phyloP scores from a whole-genome alignment of 2,888 invertebrate species.

The Lysandra bellargus region DNA sequence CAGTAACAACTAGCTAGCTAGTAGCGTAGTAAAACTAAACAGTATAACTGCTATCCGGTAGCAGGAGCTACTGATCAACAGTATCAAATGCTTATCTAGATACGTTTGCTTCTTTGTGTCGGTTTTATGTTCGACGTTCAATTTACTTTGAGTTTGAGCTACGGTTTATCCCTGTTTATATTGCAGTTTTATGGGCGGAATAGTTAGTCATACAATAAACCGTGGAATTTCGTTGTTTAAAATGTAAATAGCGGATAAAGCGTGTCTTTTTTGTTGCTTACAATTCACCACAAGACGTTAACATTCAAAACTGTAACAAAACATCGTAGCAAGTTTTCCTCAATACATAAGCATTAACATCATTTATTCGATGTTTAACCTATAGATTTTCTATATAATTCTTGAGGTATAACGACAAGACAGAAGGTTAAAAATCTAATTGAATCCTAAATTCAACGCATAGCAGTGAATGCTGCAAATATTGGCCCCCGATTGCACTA shows the following conservation, averaged over 20 bases:
- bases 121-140: constrained; percentile 7
- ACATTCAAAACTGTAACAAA: no score
- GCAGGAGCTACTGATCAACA: constrained; percentile 4
- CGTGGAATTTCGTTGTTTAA: not conserved
- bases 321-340: no score
- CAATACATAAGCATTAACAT: no score
- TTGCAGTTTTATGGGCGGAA: not conserved
- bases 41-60: not conserved
- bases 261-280: no score
- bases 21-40: constrained; percentile 27
- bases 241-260: not conserved
- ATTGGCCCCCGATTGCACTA: not conserved
- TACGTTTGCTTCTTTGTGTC: constrained; percentile 26
- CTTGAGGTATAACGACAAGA: no score
- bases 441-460: no score
- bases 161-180: not conserved
- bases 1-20: constrained; percentile 34
- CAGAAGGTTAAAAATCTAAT: no score
- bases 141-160: constrained; percentile 23
- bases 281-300: no score
- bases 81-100: constrained; percentile 29
- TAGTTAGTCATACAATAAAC: not conserved
- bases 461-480: not conserved
- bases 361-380: no score
- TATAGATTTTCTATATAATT: no score